Conservation (phyloP, 2,797 vertebrate species). For the Acipenser ruthenus region DNA sequence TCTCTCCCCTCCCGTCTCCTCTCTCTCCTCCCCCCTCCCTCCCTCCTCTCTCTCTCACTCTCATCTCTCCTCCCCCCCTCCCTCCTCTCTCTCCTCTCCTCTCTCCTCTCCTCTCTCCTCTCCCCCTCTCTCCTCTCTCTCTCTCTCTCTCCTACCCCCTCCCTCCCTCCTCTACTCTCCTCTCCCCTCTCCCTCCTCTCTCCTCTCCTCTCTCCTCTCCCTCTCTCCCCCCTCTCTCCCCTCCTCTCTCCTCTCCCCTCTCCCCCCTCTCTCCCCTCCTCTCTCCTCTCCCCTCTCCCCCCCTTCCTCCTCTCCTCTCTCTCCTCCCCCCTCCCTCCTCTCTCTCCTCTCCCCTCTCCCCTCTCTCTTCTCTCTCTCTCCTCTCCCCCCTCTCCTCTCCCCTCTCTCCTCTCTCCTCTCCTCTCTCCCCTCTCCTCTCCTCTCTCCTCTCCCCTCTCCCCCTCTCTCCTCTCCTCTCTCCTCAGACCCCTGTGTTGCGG, state of each 20-base stretch:
- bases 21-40: not conserved
- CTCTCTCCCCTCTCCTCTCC: not conserved
- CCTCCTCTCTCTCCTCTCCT: not conserved
- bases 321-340: no score
- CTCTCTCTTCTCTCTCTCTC: no score
- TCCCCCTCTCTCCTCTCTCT: no score
- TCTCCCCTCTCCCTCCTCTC: not conserved
- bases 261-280: slow-evolving; percentile 31
- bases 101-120: not conserved
- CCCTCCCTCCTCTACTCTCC: not conserved
- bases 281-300: not conserved
- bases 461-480: not conserved
- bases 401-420: not conserved
- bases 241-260: not conserved
- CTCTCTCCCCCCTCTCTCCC: no score
- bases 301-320: not conserved
- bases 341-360: no score
- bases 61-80: not conserved
- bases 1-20: not conserved
- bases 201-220: slow-evolving; percentile 4
- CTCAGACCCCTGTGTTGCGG: slow-evolving; percentile 71
- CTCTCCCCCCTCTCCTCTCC: no score
- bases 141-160: no score
- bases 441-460: not conserved
- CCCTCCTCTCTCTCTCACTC: not conserved